These are phyloP conservation scores for Hipparchia sbordonii DNA, from an alignment of 2,888 invertebrate genomes.

Conservation along the genomic window DNA sequence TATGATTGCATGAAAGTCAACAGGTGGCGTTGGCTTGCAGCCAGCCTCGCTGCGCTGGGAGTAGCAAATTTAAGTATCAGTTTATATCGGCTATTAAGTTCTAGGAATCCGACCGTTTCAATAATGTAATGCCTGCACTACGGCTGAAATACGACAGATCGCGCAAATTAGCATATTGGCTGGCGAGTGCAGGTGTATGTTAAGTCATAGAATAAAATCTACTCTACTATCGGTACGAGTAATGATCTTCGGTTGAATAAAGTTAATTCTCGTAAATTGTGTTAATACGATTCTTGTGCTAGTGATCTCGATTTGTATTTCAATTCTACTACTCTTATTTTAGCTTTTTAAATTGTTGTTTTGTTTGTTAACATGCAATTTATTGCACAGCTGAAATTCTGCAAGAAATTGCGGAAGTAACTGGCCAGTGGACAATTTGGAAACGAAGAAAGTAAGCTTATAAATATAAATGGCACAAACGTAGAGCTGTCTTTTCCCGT, in stretches of 20 bases:
- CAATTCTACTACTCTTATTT: too few relatives aligned
- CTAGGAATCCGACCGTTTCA: slow-evolving; percentile 18
- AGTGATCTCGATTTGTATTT: too few relatives aligned
- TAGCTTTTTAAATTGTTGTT: too few relatives aligned
- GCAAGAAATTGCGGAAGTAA: too few relatives aligned
- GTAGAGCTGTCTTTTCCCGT: background rate
- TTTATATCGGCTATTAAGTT: slow-evolving; percentile 43
- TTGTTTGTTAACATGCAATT: too few relatives aligned
- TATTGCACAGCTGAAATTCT: too few relatives aligned
- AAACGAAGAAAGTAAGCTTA: too few relatives aligned
- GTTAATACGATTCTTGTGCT: too few relatives aligned
- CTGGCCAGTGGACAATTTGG: too few relatives aligned
- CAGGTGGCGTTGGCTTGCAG: slow-evolving; percentile 65
- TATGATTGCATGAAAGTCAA: slow-evolving; percentile 50
- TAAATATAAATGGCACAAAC: background rate
- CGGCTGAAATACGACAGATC: background rate
- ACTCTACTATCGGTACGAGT: too few relatives aligned
- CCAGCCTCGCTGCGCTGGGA: slow-evolving; percentile 45
- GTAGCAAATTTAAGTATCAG: slow-evolving; percentile 43
- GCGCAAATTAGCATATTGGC: slow-evolving; percentile 7
- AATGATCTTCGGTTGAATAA: too few relatives aligned
- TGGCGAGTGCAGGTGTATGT: background rate
- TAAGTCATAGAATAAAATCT: background rate
- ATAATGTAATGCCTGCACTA: slow-evolving; percentile 10
- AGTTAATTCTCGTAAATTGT: too few relatives aligned